Evolutionary conservation across 1,140 invertebrate genomes (phyloP).

Genomic region (Bombus polaris): DNA sequence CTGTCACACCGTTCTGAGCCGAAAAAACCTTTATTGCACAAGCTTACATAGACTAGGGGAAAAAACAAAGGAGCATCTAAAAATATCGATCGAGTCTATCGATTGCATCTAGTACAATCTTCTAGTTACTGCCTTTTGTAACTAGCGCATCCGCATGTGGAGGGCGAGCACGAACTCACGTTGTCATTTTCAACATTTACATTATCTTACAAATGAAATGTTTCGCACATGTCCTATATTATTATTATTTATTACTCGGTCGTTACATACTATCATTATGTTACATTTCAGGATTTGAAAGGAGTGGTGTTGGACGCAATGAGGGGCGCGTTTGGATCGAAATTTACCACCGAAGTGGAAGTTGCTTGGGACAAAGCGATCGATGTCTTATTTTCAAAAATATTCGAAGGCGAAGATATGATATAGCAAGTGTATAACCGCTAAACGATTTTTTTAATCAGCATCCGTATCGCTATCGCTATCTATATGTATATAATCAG

Average conservation of each 20-base stretch:
- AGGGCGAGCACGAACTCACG: too few relatives aligned
- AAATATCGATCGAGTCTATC: too few relatives aligned
- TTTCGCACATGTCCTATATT: background rate
- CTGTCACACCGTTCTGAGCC: too few relatives aligned
- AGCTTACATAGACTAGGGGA: too few relatives aligned
- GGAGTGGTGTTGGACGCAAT: constrained; percentile 78
- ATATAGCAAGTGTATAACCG: too few relatives aligned
- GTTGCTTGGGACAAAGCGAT: constrained; percentile 82
- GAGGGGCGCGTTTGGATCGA: constrained; percentile 71
- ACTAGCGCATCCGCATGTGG: too few relatives aligned
- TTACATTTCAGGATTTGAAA: constrained; percentile 79
- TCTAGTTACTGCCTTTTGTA: too few relatives aligned
- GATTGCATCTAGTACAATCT: too few relatives aligned
- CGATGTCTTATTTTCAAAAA: constrained; percentile 66
- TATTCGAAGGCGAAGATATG: background rate
- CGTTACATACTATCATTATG: background rate
- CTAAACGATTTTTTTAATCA: background rate
- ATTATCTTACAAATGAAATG: background rate
- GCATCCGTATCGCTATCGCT: background rate
- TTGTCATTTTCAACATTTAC: too few relatives aligned
- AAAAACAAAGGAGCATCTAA: too few relatives aligned
- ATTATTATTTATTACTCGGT: background rate
- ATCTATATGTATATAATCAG: background rate
- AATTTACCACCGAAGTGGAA: constrained; percentile 77
- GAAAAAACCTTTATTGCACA: too few relatives aligned